Base-by-base conservation (phyloP, 2,113 vertebrate genomes). In the Albula glossodonta region DNA sequence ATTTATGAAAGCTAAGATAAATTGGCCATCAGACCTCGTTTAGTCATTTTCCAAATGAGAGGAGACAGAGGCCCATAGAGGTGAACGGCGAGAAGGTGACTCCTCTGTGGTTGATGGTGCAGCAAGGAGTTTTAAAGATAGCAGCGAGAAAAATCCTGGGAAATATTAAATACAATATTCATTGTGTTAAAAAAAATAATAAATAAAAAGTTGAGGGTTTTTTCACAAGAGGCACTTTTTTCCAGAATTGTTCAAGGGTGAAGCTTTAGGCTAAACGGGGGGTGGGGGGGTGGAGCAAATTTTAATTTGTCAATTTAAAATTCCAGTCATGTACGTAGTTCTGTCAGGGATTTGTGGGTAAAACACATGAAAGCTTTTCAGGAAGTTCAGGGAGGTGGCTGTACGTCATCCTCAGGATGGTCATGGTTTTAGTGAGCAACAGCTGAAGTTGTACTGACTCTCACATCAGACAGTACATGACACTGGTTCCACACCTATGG, bases 21-120 rank as follows among this genome's bases (percentile, higher is more conserved):
- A 81, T 81, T 81, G 80, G 50, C 80, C 80, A 81, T 81, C 80
- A 81, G 50, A 51, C 50, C 80, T 81, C 50, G 22, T 81, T 81
- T 13, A 81, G 80, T 81, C 80, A 52, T 81, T 81, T 81, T 81
- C 80, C 17, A 81, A 81, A 51, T 25, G 51, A 81, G 80, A 8
- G 10, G 80, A 81, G 51, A n/a, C 11, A 4, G 22, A 31, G 51
- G 12, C 51, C 13, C 6, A 19, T 52, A 51, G 51, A 81, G 80
- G 22, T 51, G 50, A 52, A 7, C 11, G 51, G 19, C 19, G 49
- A 17, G 51, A 81, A 81, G 50, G 80, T 81, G 80, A 81, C 80
- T 81, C 80, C 2, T n/a, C 70, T n/a, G 10, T 10, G n/a, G 70
- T n/a, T 51, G 50, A 3, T 3, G 48, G 19, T 51, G 78, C 50